These are phyloP conservation scores for Caenorhabditis brenneri DNA, from an alignment of 1,140 invertebrate genomes.

Conservation along the genomic window DNA sequence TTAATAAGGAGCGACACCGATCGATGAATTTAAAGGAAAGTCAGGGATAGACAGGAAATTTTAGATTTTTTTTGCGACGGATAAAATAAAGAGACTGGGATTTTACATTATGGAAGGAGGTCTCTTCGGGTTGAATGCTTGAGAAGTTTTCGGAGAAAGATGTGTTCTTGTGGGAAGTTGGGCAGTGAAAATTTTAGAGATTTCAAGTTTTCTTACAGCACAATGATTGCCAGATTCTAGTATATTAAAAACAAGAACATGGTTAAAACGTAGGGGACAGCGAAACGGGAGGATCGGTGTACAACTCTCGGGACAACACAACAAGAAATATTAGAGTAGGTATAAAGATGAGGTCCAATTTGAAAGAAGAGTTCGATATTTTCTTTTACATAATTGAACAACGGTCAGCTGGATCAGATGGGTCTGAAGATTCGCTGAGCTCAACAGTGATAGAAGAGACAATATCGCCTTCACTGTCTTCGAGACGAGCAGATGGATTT, in stretches of 20 bases:
- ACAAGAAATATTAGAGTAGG: conserved; percentile 33
- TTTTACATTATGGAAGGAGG: background rate
- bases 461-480: conserved; percentile 51
- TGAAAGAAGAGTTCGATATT: too few species aligned
- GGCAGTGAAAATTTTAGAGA: conserved; percentile 35
- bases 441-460: conserved; percentile 47
- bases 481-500: conserved; percentile 46
- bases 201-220: conserved; percentile 4
- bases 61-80: background rate
- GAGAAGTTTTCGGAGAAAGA: background rate
- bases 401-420: conserved; percentile 52
- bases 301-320: conserved; percentile 33
- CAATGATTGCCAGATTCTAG: conserved; percentile 22
- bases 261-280: conserved; percentile 16
- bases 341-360: background rate
- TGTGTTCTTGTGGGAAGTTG: background rate
- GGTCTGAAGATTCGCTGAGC: conserved; percentile 48
- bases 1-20: conserved; percentile 25
- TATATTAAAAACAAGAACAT: conserved; percentile 40
- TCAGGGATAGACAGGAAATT: background rate
- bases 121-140: background rate
- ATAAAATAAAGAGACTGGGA: background rate
- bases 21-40: background rate
- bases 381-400: conserved; percentile 54
- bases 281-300: conserved; percentile 16